Evolutionary conservation across 2,888 invertebrate species (phyloP), one percentile per base, ranked within the genome.

Genomic region (Dascillus cervinus): DNA sequence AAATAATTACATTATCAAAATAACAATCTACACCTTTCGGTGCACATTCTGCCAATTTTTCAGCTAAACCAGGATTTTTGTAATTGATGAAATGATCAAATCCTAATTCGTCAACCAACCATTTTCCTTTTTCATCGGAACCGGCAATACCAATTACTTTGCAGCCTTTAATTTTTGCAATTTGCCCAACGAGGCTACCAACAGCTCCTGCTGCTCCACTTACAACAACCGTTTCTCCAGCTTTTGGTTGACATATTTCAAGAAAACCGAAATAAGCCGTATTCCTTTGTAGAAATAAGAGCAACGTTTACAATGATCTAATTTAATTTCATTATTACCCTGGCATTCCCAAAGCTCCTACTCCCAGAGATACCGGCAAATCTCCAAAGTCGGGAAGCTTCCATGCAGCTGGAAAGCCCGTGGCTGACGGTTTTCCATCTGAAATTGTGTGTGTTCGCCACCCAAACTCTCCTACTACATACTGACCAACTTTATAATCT

Each of bases 191-290:
- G 26, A 78, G 70, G 35, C 74, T 77, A 3, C 86, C 87, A 5
- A 86, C 84, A 17, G 84, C 84, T 11, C 86, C 86, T 11, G 81
- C 85, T 8, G 85, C 86, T 3, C 78, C 78, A 11, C 75, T 78
- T 2, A 87, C 73, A 1, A 80, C 77, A n/a, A 87, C 71, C 1
- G 78, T 79, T 59, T 87, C 84, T 4, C 81, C 83, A 3, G 70
- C 46, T 60, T 82, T 78, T 1, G 84, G 82, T 37, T 75, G 56
- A 42, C 83, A 84, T 36, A 83, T 64, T 46, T 84, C 79, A 40
- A 77, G 60, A 5, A 86, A 64, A 1, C 85, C 86, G 62, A 84
- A 83, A 52, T 82, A 81, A 1, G 85, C 82, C 2, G 84, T 80
- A 47, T 75, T 77, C 10, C 84, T 82, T 46, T 12, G 53, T 53